phyloP scores from a whole-genome alignment of 2,888 invertebrate species.

The Ashinkailepas kermadecensis region DNA sequence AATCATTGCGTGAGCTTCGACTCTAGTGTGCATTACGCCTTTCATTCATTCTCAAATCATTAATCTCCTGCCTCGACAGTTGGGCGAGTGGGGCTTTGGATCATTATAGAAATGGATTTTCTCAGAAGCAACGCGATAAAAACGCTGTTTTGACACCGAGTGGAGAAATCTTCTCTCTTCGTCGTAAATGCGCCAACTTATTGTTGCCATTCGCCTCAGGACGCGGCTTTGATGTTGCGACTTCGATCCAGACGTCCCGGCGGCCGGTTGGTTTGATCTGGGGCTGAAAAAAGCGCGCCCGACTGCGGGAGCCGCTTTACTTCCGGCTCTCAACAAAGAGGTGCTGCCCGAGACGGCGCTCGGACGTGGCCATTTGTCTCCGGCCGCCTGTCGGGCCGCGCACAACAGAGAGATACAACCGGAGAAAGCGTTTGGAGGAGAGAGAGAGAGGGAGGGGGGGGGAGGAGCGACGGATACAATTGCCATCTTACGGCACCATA shows the following conservation, averaged over 20 bases:
- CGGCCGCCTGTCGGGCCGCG: too few relatives aligned
- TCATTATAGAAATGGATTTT: not conserved
- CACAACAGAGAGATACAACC: too few relatives aligned
- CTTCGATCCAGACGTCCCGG: not conserved
- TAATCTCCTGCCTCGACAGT: not conserved
- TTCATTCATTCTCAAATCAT: not conserved
- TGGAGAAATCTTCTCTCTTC: not conserved
- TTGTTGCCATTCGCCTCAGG: not conserved
- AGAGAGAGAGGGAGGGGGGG: too few relatives aligned
- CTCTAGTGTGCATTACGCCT: not conserved
- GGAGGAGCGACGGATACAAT: too few relatives aligned
- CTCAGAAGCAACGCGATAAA: not conserved
- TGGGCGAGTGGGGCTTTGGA: not conserved
- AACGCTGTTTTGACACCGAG: not conserved
- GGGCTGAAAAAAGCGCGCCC: not conserved
- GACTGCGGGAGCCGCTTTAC: not conserved
- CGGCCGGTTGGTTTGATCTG: not conserved
- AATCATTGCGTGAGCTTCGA: not conserved
- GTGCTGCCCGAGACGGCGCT: too few relatives aligned
- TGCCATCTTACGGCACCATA: too few relatives aligned
- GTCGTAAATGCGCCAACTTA: not conserved
- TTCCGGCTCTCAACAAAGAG: too few relatives aligned
- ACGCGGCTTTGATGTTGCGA: not conserved
- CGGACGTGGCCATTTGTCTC: too few relatives aligned
- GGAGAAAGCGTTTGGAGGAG: too few relatives aligned